Evolutionary conservation across 1,140 invertebrate genomes (phyloP).

Genomic region (Aphis craccivora): DNA sequence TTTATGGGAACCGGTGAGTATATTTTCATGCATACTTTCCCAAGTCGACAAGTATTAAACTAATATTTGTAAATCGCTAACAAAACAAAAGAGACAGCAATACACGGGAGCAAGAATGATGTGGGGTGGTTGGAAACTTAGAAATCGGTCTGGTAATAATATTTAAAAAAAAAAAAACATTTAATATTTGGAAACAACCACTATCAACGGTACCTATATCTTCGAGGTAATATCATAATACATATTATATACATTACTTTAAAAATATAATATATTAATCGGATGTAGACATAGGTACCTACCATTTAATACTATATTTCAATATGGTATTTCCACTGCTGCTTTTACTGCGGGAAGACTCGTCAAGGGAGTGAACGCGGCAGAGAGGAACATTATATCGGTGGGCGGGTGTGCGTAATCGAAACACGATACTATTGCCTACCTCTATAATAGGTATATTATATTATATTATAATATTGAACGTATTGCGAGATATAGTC

Average conservation of each 20-base stretch:
- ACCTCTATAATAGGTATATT: background rate
- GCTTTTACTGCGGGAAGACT: background rate
- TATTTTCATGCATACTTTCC: background rate
- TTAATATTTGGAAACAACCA: background rate
- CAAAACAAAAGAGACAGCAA: background rate
- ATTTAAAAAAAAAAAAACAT: background rate
- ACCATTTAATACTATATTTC: background rate
- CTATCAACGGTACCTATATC: background rate
- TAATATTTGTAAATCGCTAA: slow-evolving; percentile 23
- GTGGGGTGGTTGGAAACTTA: background rate
- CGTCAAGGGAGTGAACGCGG: background rate
- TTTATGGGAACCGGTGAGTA: slow-evolving; percentile 20
- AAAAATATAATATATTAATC: background rate
- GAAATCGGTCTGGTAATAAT: background rate
- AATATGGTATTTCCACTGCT: background rate
- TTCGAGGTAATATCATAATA: background rate
- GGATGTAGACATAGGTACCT: background rate
- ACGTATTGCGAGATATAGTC: background rate
- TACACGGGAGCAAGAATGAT: background rate
- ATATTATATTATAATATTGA: background rate
- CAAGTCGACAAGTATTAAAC: background rate
- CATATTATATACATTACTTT: background rate
- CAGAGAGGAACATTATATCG: background rate
- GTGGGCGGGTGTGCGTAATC: background rate
- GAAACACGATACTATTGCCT: slow-evolving; percentile 13